Evolutionary conservation across 2,888 invertebrate species (phyloP), one percentile per base, ranked within the genome.

Genomic region (Adineta ricciae): DNA sequence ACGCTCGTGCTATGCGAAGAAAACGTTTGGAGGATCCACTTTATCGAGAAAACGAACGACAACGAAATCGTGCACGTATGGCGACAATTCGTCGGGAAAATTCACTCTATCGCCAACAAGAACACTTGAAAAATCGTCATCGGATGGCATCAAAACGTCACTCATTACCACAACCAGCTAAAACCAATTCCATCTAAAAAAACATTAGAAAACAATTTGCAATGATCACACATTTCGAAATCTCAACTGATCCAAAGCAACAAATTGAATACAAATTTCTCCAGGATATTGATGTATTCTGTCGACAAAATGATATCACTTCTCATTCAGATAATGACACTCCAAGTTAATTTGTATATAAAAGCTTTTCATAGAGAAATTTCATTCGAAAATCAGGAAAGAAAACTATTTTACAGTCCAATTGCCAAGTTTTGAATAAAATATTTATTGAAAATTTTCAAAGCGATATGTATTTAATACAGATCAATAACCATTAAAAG

Each of bases 201-300:
- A n/a, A 41, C n/a, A 78, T 41, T 78, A 41, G 78, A 78, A 78
- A 78, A 38, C n/a, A 78, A 78, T 78, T 78, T 78, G 11, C 38
- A 78, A 41, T 78, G 24, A 9, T 78, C 78, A 11, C 78, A n/a
- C 38, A 78, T 78, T 9, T 41, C 41, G 41, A 78, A 78, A 36
- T 9, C n/a, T 19, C n/a, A 41, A 11, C n/a, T 2, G n/a, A 78
- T 41, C 3, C 24, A 9, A 41, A 78, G 41, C 78, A 78, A 78
- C 41, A 24, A 11, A 38, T 19, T 41, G 78, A 78, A 41, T 78
- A 41, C 41, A 41, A 41, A 78, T 14, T 78, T n/a, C n/a, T 78
- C 21, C 21, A 78, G 11, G 41, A 78, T 24, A 78, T 78, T 36
- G 78, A 78, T 78, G 41, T 11, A 41, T 78, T 24, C 41, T 78